phyloP scores from a whole-genome alignment of 2,113 vertebrate genomes.

The Pyrgilauda ruficollis region DNA sequence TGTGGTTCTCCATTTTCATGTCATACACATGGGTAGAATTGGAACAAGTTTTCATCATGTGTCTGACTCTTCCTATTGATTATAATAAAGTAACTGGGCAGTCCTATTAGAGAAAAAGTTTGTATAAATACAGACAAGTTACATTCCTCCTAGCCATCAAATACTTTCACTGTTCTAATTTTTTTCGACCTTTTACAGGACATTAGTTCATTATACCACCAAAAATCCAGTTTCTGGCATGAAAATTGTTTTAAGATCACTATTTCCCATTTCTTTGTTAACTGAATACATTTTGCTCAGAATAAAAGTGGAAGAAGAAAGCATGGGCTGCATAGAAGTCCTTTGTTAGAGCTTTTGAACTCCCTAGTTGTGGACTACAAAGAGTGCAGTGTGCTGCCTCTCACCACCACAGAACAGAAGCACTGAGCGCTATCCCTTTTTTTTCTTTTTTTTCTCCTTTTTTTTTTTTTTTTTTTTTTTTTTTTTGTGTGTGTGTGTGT shows the following conservation, averaged over 20 bases:
- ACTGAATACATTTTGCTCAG: conserved; percentile 78
- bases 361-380: conserved; percentile 79
- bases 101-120: conserved; percentile 45
- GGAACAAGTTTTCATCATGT: conserved; percentile 27
- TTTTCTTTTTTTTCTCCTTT: not conserved
- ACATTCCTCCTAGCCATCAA: conserved; percentile 63
- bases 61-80: conserved; percentile 32
- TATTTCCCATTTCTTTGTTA: conserved; percentile 77
- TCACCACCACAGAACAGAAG: conserved; percentile 77
- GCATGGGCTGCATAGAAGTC: conserved; percentile 73
- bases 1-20: not conserved
- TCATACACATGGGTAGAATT: not conserved
- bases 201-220: conserved; percentile 77
- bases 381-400: conserved; percentile 69
- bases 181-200: conserved; percentile 69
- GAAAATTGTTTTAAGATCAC: conserved; percentile 81
- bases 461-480: not conserved
- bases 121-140: conserved; percentile 65
- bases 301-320: conserved; percentile 80
- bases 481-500: not conserved
- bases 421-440: not conserved
- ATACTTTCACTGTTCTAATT: conserved; percentile 71
- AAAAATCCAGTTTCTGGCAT: conserved; percentile 72
- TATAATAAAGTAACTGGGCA: conserved; percentile 50
- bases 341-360: conserved; percentile 83